These are phyloP conservation scores for Pachyseris speciosa DNA, from an alignment of 64 coral and sea anemone species.

Conservation along the genomic window DNA sequence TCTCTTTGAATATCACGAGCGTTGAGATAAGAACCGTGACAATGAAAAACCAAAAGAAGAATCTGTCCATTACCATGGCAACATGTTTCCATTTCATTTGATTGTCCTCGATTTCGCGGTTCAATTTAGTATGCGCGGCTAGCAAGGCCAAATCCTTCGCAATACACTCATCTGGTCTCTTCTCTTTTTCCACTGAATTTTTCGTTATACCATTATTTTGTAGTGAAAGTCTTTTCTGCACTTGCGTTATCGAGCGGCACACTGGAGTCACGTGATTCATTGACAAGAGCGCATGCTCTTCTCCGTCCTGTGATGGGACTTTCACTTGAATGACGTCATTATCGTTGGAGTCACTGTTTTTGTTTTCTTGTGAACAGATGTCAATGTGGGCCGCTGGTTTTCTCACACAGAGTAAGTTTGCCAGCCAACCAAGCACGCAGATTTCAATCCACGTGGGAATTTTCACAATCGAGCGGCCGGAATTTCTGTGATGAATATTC, in stretches of 20 bases:
- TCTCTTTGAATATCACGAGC: constrained; percentile 71
- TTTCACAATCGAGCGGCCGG: constrained; percentile 51
- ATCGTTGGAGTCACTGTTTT: background rate
- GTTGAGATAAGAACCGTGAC: constrained; percentile 70
- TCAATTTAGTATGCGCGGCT: constrained; percentile 49
- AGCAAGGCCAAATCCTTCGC: background rate
- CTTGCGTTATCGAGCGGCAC: constrained; percentile 1
- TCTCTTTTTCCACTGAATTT: background rate
- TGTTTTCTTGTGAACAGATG: background rate
- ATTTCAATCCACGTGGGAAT: constrained; percentile 76
- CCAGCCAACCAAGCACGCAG: constrained; percentile 66
- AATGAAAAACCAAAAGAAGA: constrained; percentile 82
- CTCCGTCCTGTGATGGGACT: background rate
- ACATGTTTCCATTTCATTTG: constrained; percentile 80
- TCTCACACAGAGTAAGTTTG: constrained; percentile 59
- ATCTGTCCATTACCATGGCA: constrained; percentile 85
- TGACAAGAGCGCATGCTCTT: background rate
- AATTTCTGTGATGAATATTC: constrained; percentile 80
- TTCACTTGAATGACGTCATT: constrained; percentile 27
- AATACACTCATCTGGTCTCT: background rate
- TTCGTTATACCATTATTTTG: constrained; percentile 25
- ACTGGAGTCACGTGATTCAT: background rate
- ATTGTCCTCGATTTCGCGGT: constrained; percentile 57
- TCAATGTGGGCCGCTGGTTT: constrained; percentile 24
- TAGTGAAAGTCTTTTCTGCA: constrained; percentile 46